Percentiles rank a stretch among this genome's conserved stretches.
Conservation (phyloP, 2,113 vertebrate genomes). For the Oryzias curvinotus region DNA sequence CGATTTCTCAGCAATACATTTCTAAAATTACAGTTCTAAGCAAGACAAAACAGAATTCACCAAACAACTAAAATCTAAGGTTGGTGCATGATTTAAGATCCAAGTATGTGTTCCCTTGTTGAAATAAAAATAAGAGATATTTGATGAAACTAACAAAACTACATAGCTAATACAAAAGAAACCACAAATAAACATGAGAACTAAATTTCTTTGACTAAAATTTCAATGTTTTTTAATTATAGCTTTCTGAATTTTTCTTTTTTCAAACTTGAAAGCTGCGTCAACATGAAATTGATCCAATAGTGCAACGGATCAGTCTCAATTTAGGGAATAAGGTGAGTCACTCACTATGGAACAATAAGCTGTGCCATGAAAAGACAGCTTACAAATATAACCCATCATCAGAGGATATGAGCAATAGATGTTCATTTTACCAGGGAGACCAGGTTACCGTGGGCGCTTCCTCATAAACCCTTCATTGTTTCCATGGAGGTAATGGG, state of each 20-base stretch:
- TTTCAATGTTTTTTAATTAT: not conserved
- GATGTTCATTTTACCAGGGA: constrained; percentile 54
- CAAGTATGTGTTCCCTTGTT: too few species aligned
- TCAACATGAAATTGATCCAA: constrained; percentile 12
- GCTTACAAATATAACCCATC: constrained; percentile 58
- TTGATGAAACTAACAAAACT: too few species aligned
- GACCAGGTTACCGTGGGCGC: constrained; percentile 46
- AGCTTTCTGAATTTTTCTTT: not conserved
- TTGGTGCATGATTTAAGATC: too few species aligned
- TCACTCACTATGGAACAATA: constrained; percentile 52
- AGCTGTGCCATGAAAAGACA: constrained; percentile 46
- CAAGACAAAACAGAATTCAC: too few species aligned
- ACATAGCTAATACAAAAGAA: not conserved
- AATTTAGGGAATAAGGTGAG: constrained; percentile 55
- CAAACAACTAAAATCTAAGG: too few species aligned
- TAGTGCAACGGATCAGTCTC: constrained; percentile 32
- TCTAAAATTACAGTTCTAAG: too few species aligned
- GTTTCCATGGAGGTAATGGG: constrained; percentile 72
- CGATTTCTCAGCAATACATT: too few species aligned
- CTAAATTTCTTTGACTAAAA: not conserved
- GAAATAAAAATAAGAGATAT: too few species aligned
- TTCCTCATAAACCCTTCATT: constrained; percentile 63
- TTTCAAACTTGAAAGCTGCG: constrained; percentile 3
- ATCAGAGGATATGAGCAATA: constrained; percentile 59
- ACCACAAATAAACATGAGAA: not conserved